These are phyloP conservation scores for Andrena camellia DNA, from an alignment of 2,888 invertebrate genomes.

Conservation along the genomic window DNA sequence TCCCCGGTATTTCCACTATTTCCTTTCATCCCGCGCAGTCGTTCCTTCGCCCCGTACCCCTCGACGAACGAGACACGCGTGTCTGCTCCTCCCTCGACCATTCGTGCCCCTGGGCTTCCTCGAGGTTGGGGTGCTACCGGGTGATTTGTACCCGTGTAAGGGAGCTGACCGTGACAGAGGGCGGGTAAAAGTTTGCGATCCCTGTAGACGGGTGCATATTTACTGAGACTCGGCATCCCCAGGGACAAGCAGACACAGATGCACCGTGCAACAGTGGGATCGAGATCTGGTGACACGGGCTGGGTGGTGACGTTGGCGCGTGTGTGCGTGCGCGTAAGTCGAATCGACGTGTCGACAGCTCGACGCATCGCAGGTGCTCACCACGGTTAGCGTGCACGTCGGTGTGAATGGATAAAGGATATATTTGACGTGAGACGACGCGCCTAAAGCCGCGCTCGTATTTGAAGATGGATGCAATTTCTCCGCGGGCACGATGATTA, in stretches of 20 bases:
- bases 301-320: background rate
- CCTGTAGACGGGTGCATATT: constrained; percentile 73
- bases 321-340: constrained; percentile 2
- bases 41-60: constrained; percentile 3
- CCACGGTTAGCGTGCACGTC: background rate
- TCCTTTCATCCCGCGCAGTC: constrained; percentile 20
- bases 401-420: background rate
- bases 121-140: constrained; percentile 22
- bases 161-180: constrained; percentile 63
- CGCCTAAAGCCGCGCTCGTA: background rate
- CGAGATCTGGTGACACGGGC: background rate
- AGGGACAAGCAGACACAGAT: constrained; percentile 39
- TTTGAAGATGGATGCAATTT: constrained; percentile 30
- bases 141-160: constrained; percentile 72
- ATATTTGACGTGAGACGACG: constrained; percentile 3
- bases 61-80: constrained; percentile 8
- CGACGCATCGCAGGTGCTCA: background rate
- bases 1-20: constrained; percentile 15
- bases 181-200: constrained; percentile 75
- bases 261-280: constrained; percentile 3
- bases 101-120: background rate
- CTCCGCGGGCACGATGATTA: constrained; percentile 27
- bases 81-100: background rate
- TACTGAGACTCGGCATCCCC: constrained; percentile 32
- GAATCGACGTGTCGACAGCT: constrained; percentile 10